Conservation (phyloP, 1,140 invertebrate species). For the Aphis gossypii region DNA sequence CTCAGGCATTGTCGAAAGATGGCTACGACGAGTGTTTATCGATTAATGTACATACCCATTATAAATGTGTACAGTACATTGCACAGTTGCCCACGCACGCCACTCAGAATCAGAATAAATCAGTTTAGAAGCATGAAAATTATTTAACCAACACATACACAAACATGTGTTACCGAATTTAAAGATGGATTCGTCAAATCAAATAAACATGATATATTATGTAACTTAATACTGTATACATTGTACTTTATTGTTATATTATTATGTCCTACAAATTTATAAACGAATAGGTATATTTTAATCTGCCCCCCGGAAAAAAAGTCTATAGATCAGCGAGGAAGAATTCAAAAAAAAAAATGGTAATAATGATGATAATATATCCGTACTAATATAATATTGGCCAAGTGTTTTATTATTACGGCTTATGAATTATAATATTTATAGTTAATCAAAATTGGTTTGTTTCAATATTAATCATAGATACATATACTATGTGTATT, state of each 20-base stretch:
- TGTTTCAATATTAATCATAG: background rate
- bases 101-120: background rate
- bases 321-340: background rate
- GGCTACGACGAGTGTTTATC: constrained; percentile 10
- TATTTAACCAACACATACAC: background rate
- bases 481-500: too few species aligned
- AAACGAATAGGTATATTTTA: background rate
- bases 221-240: background rate
- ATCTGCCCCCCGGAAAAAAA: background rate
- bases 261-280: background rate
- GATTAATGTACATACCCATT: background rate
- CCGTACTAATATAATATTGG: background rate
- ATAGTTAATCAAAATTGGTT: background rate
- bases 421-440: background rate
- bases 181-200: background rate
- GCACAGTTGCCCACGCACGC: background rate
- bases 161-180: background rate
- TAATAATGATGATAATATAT: background rate
- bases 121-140: background rate
- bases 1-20: background rate
- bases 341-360: background rate
- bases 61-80: background rate
- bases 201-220: background rate
- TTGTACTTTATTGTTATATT: background rate
- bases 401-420: background rate